Percentiles rank a stretch among this genome's conserved stretches.
These are phyloP conservation scores for Ditula angustiorana DNA, from an alignment of 2,888 invertebrate genomes.

Conservation along the genomic window DNA sequence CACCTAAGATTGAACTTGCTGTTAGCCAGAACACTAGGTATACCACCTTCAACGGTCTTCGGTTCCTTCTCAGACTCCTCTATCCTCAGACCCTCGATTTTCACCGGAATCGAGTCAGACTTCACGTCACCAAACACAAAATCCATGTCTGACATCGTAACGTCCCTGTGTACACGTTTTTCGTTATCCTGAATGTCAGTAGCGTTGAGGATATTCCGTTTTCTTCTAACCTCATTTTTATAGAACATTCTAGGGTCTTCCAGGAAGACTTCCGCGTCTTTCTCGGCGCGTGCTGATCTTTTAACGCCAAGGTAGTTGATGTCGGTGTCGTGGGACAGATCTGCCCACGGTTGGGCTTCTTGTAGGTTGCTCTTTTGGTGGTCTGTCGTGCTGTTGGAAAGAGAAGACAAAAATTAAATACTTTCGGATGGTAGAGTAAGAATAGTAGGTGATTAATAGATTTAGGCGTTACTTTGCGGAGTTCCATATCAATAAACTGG, in stretches of 20 bases:
- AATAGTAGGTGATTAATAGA: no score
- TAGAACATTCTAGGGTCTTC: not conserved
- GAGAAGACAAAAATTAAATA: no score
- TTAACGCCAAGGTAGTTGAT: slow-evolving; percentile 16
- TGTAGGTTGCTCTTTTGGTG: slow-evolving; percentile 10
- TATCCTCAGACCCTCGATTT: slow-evolving; percentile 84
- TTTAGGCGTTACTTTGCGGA: no score
- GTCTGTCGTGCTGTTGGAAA: slow-evolving; percentile 16
- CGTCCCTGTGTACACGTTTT: not conserved
- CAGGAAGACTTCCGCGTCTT: slow-evolving; percentile 16
- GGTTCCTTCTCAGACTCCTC: slow-evolving; percentile 86
- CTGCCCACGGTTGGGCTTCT: slow-evolving; percentile 8
- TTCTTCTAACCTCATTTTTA: not conserved
- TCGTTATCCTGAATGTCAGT: not conserved
- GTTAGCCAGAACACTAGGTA: slow-evolving; percentile 89
- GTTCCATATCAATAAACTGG: no score
- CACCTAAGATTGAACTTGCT: slow-evolving; percentile 83
- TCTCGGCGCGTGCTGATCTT: not conserved
- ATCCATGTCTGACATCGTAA: not conserved
- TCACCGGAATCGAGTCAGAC: slow-evolving; percentile 48
- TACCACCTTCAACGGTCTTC: slow-evolving; percentile 82
- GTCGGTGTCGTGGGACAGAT: slow-evolving; percentile 25
- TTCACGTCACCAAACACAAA: slow-evolving; percentile 45
- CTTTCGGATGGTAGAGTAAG: no score
- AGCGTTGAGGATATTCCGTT: not conserved